Percentiles rank a stretch among this genome's conserved stretches.
Evolutionary conservation across 2,888 invertebrate species (phyloP).

Genomic region (Sympetrum striolatum): DNA sequence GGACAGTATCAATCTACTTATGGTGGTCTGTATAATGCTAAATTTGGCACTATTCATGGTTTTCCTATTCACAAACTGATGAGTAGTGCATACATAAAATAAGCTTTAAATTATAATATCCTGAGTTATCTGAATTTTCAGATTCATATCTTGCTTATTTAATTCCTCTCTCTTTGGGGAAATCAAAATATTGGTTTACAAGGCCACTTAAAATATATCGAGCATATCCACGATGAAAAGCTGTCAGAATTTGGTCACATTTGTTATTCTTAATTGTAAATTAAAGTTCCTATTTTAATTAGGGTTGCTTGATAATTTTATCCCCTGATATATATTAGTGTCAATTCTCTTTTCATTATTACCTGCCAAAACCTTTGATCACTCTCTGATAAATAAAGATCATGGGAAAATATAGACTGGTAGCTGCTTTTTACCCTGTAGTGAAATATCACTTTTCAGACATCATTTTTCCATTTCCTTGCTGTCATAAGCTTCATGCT

Average conservation of each 20-base stretch:
- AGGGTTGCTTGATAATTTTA: neutral
- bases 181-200: neutral
- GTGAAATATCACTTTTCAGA: constrained; percentile 25
- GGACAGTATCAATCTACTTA: neutral
- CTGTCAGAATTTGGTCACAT: neutral
- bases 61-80: neutral
- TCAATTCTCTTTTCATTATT: neutral
- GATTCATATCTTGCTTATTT: neutral
- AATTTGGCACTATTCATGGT: constrained; percentile 1
- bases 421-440: constrained; percentile 20
- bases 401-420: neutral
- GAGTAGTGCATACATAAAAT: neutral
- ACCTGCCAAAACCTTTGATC: neutral
- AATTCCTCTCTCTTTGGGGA: neutral
- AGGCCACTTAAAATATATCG: constrained; percentile 29
- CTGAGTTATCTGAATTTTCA: constrained; percentile 23
- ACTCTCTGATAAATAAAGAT: neutral
- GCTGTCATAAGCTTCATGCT: neutral
- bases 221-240: neutral
- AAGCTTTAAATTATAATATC: neutral
- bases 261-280: neutral
- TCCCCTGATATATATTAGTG: neutral
- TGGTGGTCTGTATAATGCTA: neutral
- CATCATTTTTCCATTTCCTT: neutral
- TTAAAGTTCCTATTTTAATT: neutral